Conservation (phyloP, 2,797 vertebrate species). For the Menidia menidia region DNA sequence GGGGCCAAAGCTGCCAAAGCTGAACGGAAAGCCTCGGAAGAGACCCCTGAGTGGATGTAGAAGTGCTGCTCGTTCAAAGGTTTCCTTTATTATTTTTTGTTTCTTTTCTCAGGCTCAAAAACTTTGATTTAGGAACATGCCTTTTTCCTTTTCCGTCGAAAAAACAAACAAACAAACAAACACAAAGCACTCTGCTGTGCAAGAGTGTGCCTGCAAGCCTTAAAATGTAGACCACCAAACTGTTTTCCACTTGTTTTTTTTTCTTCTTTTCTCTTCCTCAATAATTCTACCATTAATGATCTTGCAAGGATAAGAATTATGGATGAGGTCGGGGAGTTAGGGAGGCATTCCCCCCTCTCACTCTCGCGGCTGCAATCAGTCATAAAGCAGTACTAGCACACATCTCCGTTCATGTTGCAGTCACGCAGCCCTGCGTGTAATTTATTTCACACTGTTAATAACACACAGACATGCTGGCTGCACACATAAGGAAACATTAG, state of each 20-base stretch:
- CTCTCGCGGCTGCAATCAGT: constrained; percentile 48
- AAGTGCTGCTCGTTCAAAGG: constrained; percentile 19
- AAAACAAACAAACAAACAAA: too few relatives aligned
- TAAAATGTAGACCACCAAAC: constrained; percentile 27
- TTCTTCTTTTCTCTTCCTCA: constrained; percentile 30
- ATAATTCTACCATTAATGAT: constrained; percentile 64
- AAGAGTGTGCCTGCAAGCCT: constrained; percentile 8
- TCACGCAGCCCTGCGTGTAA: constrained; percentile 40
- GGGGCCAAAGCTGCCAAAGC: constrained; percentile 25
- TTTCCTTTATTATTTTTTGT: constrained; percentile 15
- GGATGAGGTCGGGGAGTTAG: constrained; percentile 60
- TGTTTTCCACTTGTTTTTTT: constrained; percentile 23
- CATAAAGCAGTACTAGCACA: constrained; percentile 11
- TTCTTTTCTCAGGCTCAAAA: constrained; percentile 5
- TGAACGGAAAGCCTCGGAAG: constrained; percentile 46
- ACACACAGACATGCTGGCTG: constrained; percentile 27
- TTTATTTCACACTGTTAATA: constrained; percentile 44
- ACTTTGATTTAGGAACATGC: constrained; percentile 38
- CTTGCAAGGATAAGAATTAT: constrained; percentile 55
- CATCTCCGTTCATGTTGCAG: constrained; percentile 30
- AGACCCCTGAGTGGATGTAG: constrained; percentile 17
- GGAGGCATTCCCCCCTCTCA: constrained; percentile 43
- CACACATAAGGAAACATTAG: constrained; percentile 27
- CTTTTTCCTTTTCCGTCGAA: not conserved
- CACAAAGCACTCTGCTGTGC: too few relatives aligned